Base-by-base conservation (phyloP, 2,113 vertebrate genomes). In the Rhegmatorhina hoffmannsi region DNA sequence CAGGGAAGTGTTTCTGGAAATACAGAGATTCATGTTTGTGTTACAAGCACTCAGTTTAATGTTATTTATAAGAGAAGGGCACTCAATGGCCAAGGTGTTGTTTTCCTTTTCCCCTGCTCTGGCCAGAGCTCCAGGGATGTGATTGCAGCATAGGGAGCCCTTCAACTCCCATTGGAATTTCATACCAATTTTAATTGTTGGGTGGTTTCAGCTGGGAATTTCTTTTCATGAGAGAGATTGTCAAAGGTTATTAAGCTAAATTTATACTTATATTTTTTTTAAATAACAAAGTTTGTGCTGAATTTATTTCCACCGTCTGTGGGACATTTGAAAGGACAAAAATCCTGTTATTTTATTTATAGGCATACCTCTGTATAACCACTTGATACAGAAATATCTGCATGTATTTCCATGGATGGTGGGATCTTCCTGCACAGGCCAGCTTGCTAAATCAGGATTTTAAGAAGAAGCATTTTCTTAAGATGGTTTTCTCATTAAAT, bases 371-470 rank as follows among this genome's bases (percentile, higher is more conserved):
- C 52, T 82, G n/a, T 86, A 24, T 50, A 89, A 69, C 5, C 53
- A 82, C 10, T 43, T 26, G 20, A 21, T 36, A 16, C 53, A n/a
- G 28, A 52, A 67, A 56, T 80, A 79, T 40, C 56, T 83, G 38
- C 56, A 15, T 74, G 2, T 60, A 79, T 84, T 84, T 82, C 76
- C 36, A 7, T 19, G 53, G 60, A 53, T 77, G 18, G 40, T 64
- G 60, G 68, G 77, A 72, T 89, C 56, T 93, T 79, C 85, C 75
- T 78, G 92, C 79, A 86, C 79, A 88, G 88, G 75, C 90, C 91
- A 85, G 47, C 72, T 80, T 85, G 58, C 74, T 94, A 52, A 91
- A 89, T 89, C 55, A 81, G 46, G 59, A 50, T 83, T 68, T 86
- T 74, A 17, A 28, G 62, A 85, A 94, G 56, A 78, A 94, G 67